Percentiles rank a stretch among this genome's conserved stretches.
Evolutionary conservation across 2,113 vertebrate genomes (phyloP).

Genomic region (Corythoichthys haematopterus): DNA sequence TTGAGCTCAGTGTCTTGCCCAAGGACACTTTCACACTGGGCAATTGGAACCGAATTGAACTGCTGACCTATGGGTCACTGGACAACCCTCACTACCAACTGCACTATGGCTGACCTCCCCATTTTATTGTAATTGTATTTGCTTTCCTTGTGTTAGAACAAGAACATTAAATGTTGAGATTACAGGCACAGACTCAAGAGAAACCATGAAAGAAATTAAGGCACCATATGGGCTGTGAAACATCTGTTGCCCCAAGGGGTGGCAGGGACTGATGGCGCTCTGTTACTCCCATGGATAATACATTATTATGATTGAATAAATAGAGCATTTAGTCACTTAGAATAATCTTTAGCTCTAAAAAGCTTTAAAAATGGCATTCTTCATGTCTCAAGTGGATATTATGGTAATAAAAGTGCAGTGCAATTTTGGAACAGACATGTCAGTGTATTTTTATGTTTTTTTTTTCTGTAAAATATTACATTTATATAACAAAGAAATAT

Average conservation of each 20-base stretch:
- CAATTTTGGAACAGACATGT: constrained; percentile 2
- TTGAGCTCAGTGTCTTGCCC: no score
- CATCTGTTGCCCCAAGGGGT: constrained; percentile 76
- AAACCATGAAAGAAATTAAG: constrained; percentile 44
- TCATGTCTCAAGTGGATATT: constrained; percentile 41
- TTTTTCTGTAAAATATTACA: not conserved
- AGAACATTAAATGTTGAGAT: constrained; percentile 43
- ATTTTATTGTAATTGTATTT: not conserved
- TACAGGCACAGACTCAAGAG: constrained; percentile 21
- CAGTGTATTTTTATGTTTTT: not conserved
- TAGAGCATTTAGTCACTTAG: constrained; percentile 59
- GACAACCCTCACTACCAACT: not conserved
- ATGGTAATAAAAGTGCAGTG: constrained; percentile 4
- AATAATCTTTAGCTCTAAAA: constrained; percentile 53
- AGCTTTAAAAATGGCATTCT: constrained; percentile 36
- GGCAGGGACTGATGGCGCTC: constrained; percentile 50
- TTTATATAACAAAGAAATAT: not conserved
- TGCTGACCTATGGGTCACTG: no score
- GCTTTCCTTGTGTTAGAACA: constrained; percentile 25
- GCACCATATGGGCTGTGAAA: constrained; percentile 68
- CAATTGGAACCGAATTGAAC: no score
- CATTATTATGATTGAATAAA: constrained; percentile 73
- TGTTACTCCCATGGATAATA: constrained; percentile 66
- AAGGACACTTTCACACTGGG: no score
- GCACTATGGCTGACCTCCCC: not conserved